Evolutionary conservation across 2,113 vertebrate species (phyloP).

Genomic region (Tachysurus vachellii): DNA sequence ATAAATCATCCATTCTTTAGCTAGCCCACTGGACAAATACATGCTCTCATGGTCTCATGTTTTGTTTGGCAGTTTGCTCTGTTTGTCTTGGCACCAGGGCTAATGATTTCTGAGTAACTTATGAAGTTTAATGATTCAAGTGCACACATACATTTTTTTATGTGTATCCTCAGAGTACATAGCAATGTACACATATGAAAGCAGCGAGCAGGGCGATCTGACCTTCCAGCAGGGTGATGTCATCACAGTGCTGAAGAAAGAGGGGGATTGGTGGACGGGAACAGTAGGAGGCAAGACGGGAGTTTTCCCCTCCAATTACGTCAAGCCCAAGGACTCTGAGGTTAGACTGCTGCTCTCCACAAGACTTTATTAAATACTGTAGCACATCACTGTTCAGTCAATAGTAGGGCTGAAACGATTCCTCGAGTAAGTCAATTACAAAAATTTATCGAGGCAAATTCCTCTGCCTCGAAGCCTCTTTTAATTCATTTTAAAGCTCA

Average conservation of each 20-base stretch:
- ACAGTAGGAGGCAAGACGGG: constrained; percentile 87
- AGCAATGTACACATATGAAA: constrained; percentile 99
- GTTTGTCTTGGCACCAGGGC: background rate
- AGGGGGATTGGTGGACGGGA: constrained; percentile 99
- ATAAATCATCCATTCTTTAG: background rate
- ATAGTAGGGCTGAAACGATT: too few relatives aligned
- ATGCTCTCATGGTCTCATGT: background rate
- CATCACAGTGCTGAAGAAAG: constrained; percentile 94
- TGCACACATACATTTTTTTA: background rate
- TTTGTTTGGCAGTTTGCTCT: background rate
- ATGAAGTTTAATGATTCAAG: background rate
- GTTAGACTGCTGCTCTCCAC: constrained; percentile 61
- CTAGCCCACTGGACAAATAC: background rate
- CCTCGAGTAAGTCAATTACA: too few relatives aligned
- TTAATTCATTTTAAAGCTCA: too few relatives aligned
- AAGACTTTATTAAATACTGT: background rate
- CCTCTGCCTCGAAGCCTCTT: too few relatives aligned
- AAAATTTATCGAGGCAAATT: too few relatives aligned
- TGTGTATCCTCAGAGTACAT: constrained; percentile 83
- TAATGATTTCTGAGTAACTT: background rate
- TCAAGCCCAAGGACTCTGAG: constrained; percentile 94
- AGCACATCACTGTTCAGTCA: background rate
- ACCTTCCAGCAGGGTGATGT: constrained; percentile 97
- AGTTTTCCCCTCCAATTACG: constrained; percentile 98
- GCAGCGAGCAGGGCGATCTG: constrained; percentile 95